These are phyloP conservation scores for Lasioglossum villosulum DNA, from an alignment of 2,888 invertebrate genomes.

Conservation along the genomic window DNA sequence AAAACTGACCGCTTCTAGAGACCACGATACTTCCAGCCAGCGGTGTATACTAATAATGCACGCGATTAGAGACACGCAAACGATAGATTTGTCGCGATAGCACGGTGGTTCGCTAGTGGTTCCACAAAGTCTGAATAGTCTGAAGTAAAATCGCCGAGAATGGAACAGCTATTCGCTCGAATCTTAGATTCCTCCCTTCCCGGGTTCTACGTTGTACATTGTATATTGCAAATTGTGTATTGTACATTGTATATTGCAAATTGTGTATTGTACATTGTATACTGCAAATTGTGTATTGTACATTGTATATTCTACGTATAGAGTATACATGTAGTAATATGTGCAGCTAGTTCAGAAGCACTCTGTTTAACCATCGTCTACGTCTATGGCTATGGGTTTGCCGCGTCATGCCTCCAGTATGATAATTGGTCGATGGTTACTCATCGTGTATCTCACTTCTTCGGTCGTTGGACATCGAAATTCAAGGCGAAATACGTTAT, in stretches of 20 bases:
- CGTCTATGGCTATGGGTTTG: neutral
- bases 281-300: neutral
- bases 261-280: neutral
- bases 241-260: too few species aligned
- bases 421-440: slow-evolving; percentile 21
- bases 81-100: slow-evolving; percentile 37
- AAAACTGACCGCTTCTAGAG: slow-evolving; percentile 64
- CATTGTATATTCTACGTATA: too few species aligned
- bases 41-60: slow-evolving; percentile 42
- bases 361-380: neutral
- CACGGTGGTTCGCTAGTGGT: neutral
- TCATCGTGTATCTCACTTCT: neutral
- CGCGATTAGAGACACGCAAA: slow-evolving; percentile 68
- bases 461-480: neutral
- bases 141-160: neutral
- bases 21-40: slow-evolving; percentile 42
- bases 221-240: too few species aligned
- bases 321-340: neutral
- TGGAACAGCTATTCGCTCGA: neutral
- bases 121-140: too few species aligned
- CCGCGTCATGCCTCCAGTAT: neutral
- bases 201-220: neutral
- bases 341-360: neutral
- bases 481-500: slow-evolving; percentile 17
- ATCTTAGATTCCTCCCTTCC: neutral